These are phyloP conservation scores for Malthinus seriepunctatus DNA, from an alignment of 2,888 invertebrate genomes.

Conservation along the genomic window DNA sequence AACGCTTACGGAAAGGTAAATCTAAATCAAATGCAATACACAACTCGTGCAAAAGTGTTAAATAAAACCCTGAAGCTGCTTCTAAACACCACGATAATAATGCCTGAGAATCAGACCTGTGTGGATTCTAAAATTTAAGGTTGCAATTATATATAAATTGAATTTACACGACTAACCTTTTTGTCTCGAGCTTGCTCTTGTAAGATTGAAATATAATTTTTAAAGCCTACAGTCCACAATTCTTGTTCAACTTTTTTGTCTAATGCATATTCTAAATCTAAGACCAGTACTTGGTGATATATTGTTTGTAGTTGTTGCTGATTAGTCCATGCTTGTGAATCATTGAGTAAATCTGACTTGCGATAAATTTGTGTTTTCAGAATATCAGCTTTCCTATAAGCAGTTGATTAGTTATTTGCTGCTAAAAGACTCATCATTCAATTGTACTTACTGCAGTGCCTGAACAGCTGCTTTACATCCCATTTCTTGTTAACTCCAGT, in stretches of 20 bases:
- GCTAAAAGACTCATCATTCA: background rate
- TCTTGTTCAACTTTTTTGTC: conserved; percentile 90
- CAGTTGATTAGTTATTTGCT: background rate
- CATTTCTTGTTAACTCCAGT: conserved; percentile 54
- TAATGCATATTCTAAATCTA: conserved; percentile 83
- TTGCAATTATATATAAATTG: background rate
- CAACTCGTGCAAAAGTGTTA: conserved; percentile 78
- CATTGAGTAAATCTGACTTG: conserved; percentile 60
- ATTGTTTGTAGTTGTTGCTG: conserved; percentile 60
- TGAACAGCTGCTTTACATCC: conserved; percentile 76
- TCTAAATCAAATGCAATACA: conserved; percentile 81
- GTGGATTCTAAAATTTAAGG: conserved; percentile 63
- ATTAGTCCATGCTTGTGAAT: conserved; percentile 51
- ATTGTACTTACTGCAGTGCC: conserved; percentile 66
- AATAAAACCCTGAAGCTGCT: conserved; percentile 83
- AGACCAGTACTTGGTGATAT: conserved; percentile 73
- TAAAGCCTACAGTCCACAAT: conserved; percentile 86
- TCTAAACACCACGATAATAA: conserved; percentile 80
- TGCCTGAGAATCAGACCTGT: conserved; percentile 75
- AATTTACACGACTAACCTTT: conserved; percentile 59
- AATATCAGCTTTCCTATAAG: conserved; percentile 72
- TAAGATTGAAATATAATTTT: conserved; percentile 80
- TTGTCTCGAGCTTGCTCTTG: conserved; percentile 79
- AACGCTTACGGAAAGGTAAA: conserved; percentile 69
- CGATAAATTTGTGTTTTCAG: conserved; percentile 70